Conservation (phyloP, 2,113 vertebrate species). For the Grammomys surdaster region DNA sequence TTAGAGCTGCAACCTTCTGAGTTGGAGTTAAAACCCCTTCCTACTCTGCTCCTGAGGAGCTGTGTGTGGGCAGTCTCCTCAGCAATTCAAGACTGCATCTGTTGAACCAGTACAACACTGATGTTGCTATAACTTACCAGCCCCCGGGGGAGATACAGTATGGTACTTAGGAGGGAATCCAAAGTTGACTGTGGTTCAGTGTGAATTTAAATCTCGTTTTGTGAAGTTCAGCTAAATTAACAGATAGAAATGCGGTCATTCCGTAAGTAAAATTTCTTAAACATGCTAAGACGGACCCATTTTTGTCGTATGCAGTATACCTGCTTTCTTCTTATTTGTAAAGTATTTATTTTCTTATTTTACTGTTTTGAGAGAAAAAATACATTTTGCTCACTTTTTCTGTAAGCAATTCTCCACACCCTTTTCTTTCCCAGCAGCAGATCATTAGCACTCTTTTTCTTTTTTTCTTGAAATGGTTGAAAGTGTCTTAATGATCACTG, state of each 20-base stretch:
- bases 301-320: not conserved
- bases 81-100: not conserved
- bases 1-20: not conserved
- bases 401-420: not conserved
- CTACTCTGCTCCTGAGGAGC: not conserved
- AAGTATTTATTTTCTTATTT: not conserved
- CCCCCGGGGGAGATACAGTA: not conserved
- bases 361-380: conserved; percentile 45
- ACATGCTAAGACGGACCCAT: not conserved
- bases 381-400: conserved; percentile 1
- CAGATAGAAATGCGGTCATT: conserved; percentile 5
- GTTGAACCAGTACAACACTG: conserved; percentile 4
- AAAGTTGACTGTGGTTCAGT: conserved; percentile 15
- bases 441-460: not conserved
- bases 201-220: conserved; percentile 54
- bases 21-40: not conserved
- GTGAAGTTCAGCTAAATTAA: conserved; percentile 27
- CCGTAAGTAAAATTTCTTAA: conserved; percentile 37
- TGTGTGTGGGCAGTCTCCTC: not conserved
- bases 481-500: not conserved
- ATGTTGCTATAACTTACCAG: not conserved
- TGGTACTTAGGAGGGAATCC: not conserved
- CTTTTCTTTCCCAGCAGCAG: not conserved
- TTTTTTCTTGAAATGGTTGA: not conserved
- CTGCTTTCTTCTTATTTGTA: not conserved